Conservation (phyloP, 2,888 invertebrate genomes). For the Eupithecia dodoneata region DNA sequence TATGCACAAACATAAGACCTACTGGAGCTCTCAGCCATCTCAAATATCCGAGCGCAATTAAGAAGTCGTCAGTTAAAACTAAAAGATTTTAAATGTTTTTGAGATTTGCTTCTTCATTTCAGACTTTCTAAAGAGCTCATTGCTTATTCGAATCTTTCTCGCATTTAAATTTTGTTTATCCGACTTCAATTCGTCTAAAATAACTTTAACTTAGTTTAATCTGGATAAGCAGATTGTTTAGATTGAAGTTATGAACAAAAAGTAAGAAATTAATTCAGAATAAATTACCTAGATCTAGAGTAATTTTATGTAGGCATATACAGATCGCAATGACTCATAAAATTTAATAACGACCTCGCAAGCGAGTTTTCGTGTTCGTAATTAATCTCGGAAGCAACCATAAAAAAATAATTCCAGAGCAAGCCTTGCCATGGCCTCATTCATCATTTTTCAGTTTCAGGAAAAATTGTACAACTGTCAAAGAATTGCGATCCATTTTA, state of each 20-base stretch:
- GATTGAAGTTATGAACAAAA: neutral
- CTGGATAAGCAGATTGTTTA: neutral
- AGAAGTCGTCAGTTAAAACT: constrained; percentile 19
- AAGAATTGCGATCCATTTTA: neutral
- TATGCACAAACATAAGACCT: too few relatives aligned
- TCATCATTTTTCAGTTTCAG: neutral
- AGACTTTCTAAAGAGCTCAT: constrained; percentile 17
- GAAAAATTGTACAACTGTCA: neutral
- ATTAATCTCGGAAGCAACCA: neutral
- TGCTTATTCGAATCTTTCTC: constrained; percentile 15
- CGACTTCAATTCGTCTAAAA: constrained; percentile 14
- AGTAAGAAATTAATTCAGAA: neutral
- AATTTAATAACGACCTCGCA: neutral
- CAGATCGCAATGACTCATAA: neutral
- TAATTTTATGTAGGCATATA: neutral
- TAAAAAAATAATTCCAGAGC: neutral
- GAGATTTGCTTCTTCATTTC: constrained; percentile 15
- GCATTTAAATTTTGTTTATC: constrained; percentile 20
- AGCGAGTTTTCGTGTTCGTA: neutral
- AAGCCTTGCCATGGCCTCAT: neutral
- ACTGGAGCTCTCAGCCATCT: neutral
- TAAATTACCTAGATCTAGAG: neutral
- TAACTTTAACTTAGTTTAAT: constrained; percentile 7
- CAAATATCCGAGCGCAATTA: constrained; percentile 6
- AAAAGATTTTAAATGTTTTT: constrained; percentile 10